These are phyloP conservation scores for Girardinichthys multiradiatus DNA, from an alignment of 2,113 vertebrate genomes.

Conservation along the genomic window DNA sequence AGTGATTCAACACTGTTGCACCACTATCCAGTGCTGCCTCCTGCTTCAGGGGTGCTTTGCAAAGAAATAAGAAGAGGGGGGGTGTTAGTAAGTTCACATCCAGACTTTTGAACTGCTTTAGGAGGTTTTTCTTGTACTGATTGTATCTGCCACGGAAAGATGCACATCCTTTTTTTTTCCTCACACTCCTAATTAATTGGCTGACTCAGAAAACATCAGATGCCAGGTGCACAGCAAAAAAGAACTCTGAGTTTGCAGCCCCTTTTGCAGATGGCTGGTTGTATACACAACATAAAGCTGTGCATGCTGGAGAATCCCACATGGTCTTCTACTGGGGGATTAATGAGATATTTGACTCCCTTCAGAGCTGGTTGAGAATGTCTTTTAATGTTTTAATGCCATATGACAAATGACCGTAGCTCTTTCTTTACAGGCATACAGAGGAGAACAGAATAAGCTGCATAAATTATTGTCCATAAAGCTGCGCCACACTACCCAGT, in stretches of 20 bases:
- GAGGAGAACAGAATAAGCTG: constrained; percentile 58
- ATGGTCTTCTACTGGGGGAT: constrained; percentile 60
- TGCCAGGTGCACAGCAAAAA: constrained; percentile 49
- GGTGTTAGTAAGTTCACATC: not conserved
- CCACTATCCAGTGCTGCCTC: constrained; percentile 78
- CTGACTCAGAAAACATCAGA: constrained; percentile 59
- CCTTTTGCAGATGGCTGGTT: constrained; percentile 55
- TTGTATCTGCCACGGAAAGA: constrained; percentile 6
- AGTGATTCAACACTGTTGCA: constrained; percentile 88
- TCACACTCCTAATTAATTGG: constrained; percentile 31
- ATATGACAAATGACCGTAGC: constrained; percentile 59
- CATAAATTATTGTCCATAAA: constrained; percentile 56
- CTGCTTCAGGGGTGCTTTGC: constrained; percentile 84
- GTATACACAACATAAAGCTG: constrained; percentile 37
- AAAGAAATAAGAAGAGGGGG: constrained; percentile 7
- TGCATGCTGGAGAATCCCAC: constrained; percentile 57
- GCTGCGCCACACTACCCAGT: constrained; percentile 46
- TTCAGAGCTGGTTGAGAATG: constrained; percentile 34
- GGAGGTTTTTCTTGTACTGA: not conserved
- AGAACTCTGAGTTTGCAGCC: constrained; percentile 38
- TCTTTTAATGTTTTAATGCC: constrained; percentile 42
- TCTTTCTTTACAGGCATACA: constrained; percentile 50
- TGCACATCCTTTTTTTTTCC: constrained; percentile 18
- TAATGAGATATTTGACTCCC: constrained; percentile 67
- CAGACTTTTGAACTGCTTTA: not conserved